Conservation (phyloP, 2,888 invertebrate species). For the Himalopsyche anomala region DNA sequence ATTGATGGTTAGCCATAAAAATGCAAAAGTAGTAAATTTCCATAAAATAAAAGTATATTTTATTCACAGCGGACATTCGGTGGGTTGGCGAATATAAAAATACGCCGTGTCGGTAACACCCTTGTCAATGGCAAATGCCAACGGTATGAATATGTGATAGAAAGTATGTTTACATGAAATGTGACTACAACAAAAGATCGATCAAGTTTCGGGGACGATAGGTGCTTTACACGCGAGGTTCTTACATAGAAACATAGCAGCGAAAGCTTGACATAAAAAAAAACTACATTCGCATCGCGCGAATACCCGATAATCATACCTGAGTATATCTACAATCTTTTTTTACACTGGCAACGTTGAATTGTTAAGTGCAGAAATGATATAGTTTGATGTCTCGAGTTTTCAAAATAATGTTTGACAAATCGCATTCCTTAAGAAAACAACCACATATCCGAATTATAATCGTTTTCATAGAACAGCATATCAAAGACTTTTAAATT, state of each 20-base stretch:
- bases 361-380: no score
- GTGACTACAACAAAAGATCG: slow-evolving; percentile 41
- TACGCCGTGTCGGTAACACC: slow-evolving; percentile 42
- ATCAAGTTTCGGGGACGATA: slow-evolving; percentile 34
- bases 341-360: no score
- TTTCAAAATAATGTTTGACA: no score
- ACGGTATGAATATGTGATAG: slow-evolving; percentile 35
- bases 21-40: background rate
- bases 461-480: no score
- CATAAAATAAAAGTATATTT: slow-evolving; percentile 18
- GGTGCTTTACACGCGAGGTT: slow-evolving; percentile 23
- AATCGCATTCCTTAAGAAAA: no score
- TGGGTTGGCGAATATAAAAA: slow-evolving; percentile 9
- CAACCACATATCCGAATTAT: no score
- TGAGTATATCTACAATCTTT: no score
- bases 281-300: no score
- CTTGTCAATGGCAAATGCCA: slow-evolving; percentile 40
- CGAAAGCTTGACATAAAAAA: background rate
- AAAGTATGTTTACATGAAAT: slow-evolving; percentile 38
- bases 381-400: no score
- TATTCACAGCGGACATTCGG: background rate
- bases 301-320: no score
- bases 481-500: no score
- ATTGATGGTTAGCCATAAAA: background rate
- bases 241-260: background rate